Base-by-base conservation (phyloP, 2,888 invertebrate genomes). In the Stratiomys singularior region DNA sequence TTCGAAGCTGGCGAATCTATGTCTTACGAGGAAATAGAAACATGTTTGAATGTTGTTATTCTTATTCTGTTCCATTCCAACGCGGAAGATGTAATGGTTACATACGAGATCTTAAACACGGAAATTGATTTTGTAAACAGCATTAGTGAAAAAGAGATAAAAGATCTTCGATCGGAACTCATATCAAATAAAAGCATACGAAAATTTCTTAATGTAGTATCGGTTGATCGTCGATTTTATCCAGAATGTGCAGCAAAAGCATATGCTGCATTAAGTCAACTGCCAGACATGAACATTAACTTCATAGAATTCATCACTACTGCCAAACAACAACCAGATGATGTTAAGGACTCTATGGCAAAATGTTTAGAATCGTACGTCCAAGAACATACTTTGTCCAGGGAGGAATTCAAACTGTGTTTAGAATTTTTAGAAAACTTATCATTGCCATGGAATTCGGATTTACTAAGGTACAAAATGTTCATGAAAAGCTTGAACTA, bases 181-280 rank as follows among this genome's bases (percentile, higher is more conserved):
- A 60, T 5, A 1, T 46, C 69, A 11, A 71, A 60, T 30, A 4
- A 21, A 27, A 4, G 3, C 4, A 47, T 77, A 13, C 60, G 30
- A n/a, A 25, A 58, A 44, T 63, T 47, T 58, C 37, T 72, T 37
- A 27, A 72, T 18, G 18, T 37, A 58, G 72, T 79, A 21, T 27
- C 37, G 1, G n/a, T 69, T 4, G 21, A 63, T 23, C 60, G 21
- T 13, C 46, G 58, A 46, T 78, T 78, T 23, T 77, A 80, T 72
- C 78, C 80, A 47, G 78, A 77, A 28, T 78, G 77, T 15, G 71
- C 60, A 2, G 74, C 58, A 11, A 77, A 76, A 56, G 64, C 80
- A 11, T 80, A 78, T 60, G 76, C 27, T n/a, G 56, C 78, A 37
- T 28, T 77, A 27, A 78, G 80, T 74, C 30, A 66, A 28, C 7